phyloP scores from a whole-genome alignment of 2,113 vertebrate species.

The Ochotona princeps region DNA sequence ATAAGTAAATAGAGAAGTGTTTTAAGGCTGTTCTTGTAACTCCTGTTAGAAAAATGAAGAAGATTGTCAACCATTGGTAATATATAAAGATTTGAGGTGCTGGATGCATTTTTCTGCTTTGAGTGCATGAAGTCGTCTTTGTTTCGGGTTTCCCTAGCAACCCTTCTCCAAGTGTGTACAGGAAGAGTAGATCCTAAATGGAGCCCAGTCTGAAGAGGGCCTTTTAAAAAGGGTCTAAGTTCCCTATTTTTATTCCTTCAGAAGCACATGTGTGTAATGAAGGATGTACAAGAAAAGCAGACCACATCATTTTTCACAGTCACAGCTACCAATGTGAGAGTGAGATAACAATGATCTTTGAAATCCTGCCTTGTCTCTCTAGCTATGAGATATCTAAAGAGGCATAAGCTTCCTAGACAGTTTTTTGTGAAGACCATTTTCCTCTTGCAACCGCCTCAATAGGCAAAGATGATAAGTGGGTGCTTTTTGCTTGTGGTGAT shows the following conservation, averaged over 20 bases:
- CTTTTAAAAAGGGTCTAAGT: constrained; percentile 77
- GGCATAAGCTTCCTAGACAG: constrained; percentile 44
- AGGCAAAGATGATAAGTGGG: constrained; percentile 6
- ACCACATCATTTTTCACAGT: constrained; percentile 82
- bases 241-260: constrained; percentile 84
- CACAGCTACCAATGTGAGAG: constrained; percentile 69
- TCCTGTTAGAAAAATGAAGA: constrained; percentile 54
- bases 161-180: constrained; percentile 76
- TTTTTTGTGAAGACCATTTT: constrained; percentile 63
- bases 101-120: constrained; percentile 78
- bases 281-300: constrained; percentile 81
- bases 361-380: constrained; percentile 67
- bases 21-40: constrained; percentile 67
- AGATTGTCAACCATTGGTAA: constrained; percentile 65
- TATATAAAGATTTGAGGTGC: constrained; percentile 72
- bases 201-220: constrained; percentile 82
- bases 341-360: constrained; percentile 44
- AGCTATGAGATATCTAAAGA: constrained; percentile 44
- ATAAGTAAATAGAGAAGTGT: background rate
- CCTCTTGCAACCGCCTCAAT: constrained; percentile 50
- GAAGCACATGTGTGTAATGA: constrained; percentile 79
- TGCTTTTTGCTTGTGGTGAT: constrained; percentile 46
- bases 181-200: constrained; percentile 81
- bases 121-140: constrained; percentile 74
- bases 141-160: constrained; percentile 87